Evolutionary conservation across 2,888 invertebrate genomes (phyloP).

Genomic region (Lysandra bellargus): DNA sequence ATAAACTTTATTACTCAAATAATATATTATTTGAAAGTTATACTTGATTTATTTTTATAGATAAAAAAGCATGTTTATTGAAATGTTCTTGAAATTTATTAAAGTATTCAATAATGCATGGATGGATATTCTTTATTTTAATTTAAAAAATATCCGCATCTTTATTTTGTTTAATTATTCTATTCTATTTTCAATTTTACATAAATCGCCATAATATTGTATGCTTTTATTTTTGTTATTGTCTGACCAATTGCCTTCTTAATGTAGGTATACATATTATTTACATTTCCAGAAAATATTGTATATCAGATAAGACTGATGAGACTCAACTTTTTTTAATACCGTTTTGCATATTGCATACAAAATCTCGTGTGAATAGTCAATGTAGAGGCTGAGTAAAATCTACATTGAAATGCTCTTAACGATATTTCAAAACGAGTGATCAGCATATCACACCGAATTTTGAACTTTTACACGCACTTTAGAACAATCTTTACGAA

Average conservation of each 20-base stretch:
- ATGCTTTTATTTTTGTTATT: not conserved
- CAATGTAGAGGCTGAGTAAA: not conserved
- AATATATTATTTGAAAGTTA: not conserved
- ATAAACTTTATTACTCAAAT: not conserved
- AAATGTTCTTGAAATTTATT: not conserved
- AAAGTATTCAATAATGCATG: not conserved
- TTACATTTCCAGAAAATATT: not conserved
- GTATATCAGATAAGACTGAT: conserved; percentile 8
- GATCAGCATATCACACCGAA: not conserved
- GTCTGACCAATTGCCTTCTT: conserved; percentile 2
- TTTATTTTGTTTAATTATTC: not conserved
- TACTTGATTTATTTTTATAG: not conserved
- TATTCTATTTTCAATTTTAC: not conserved
- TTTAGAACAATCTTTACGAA: conserved; percentile 19
- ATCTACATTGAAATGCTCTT: not conserved
- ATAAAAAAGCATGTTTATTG: not conserved
- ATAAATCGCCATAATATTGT: not conserved
- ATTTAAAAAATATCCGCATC: not conserved
- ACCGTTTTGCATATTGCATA: not conserved
- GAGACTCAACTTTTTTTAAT: not conserved
- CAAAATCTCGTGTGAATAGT: not conserved
- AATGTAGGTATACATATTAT: not conserved
- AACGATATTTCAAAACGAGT: not conserved
- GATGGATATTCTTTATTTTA: not conserved
- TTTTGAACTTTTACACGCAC: conserved; percentile 27